phyloP scores from a whole-genome alignment of 2,888 invertebrate species.

The Drosophila austrosaltans region DNA sequence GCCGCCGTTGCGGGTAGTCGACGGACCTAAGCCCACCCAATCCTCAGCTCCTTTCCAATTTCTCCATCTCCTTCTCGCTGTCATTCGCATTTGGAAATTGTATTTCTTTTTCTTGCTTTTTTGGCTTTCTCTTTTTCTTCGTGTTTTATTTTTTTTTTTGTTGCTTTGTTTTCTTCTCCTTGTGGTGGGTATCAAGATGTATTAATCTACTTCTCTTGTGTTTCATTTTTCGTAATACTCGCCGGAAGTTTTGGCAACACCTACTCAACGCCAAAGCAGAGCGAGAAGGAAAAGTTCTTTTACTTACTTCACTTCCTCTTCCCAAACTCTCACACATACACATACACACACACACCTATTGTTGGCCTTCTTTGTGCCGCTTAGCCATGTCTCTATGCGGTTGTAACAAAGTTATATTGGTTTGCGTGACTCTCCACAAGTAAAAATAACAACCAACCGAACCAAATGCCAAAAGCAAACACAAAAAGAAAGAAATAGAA shows the following conservation, averaged over 20 bases:
- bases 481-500: conserved; percentile 62
- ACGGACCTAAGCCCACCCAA: conserved; percentile 33
- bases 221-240: conserved; percentile 58
- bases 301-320: conserved; percentile 6
- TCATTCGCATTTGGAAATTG: conserved; percentile 24
- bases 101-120: conserved; percentile 32
- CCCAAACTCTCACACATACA: background rate
- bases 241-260: conserved; percentile 77
- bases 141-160: conserved; percentile 22
- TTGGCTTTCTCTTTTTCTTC: conserved; percentile 32
- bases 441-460: conserved; percentile 73
- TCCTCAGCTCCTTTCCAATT: conserved; percentile 19
- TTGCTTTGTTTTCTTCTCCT: background rate
- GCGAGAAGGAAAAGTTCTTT: conserved; percentile 34
- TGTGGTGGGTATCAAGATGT: conserved; percentile 63
- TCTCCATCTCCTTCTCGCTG: conserved; percentile 6
- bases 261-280: conserved; percentile 54
- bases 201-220: conserved; percentile 67
- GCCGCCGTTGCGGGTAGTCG: background rate
- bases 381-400: conserved; percentile 72
- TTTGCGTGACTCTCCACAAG: conserved; percentile 78
- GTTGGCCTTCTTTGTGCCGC: conserved; percentile 7
- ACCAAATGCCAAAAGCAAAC: conserved; percentile 61
- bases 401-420: conserved; percentile 79
- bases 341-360: background rate